Conservation (phyloP, 37 sponge, comb jelly and placozoan genomes). For the Bolinopsis microptera region DNA sequence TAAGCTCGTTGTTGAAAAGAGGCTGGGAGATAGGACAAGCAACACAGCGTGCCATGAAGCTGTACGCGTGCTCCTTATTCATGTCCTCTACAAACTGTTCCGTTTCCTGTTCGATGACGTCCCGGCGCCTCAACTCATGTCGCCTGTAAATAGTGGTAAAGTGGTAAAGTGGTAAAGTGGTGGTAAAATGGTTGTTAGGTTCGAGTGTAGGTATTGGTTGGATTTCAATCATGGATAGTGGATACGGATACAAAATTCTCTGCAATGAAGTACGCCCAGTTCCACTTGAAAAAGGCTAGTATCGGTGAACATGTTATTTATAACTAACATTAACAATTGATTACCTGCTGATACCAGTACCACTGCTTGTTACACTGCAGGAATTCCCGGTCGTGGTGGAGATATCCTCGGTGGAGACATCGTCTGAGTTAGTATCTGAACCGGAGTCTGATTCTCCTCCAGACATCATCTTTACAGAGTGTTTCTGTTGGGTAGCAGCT, state of each 20-base stretch:
- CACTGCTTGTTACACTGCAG: neutral
- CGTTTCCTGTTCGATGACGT: neutral
- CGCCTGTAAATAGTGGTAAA: too few relatives aligned
- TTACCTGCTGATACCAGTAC: neutral
- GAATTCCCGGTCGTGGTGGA: neutral
- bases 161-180: too few relatives aligned
- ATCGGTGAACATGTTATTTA: too few relatives aligned
- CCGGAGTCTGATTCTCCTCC: neutral
- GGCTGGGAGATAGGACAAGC: neutral
- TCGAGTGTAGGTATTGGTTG: too few relatives aligned
- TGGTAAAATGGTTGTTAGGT: too few relatives aligned
- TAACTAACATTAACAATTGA: too few relatives aligned
- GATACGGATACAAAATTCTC: too few relatives aligned
- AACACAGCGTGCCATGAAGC: conserved; percentile 43
- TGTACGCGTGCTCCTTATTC: conserved; percentile 23
- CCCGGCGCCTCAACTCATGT: neutral
- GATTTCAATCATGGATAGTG: too few relatives aligned
- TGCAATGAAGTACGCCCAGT: too few relatives aligned
- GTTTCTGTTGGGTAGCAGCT: too few relatives aligned
- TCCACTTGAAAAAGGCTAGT: too few relatives aligned
- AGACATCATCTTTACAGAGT: too few relatives aligned
- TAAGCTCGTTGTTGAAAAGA: conserved; percentile 20
- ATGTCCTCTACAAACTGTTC: neutral
- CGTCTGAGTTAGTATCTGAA: neutral
- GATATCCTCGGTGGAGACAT: neutral